These are phyloP conservation scores for Sebastes wilsoni DNA, from an alignment of 2,797 vertebrate genomes.

Conservation along the genomic window DNA sequence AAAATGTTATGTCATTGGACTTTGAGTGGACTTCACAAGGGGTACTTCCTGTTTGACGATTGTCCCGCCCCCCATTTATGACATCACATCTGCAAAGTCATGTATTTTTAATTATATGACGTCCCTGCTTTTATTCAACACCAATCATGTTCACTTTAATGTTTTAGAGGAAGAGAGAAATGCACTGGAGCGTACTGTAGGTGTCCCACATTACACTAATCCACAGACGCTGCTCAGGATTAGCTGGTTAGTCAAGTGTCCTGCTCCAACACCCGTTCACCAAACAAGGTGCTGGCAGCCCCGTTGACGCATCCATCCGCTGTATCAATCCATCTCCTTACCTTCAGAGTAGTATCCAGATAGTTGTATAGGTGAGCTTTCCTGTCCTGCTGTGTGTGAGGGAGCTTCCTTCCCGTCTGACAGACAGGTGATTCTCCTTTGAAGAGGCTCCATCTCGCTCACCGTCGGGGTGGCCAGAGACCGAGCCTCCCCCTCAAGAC, in stretches of 20 bases:
- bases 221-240: constrained; percentile 25
- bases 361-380: constrained; percentile 16
- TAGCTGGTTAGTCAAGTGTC: constrained; percentile 50
- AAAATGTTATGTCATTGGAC: no score
- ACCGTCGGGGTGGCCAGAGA: constrained; percentile 66
- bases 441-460: constrained; percentile 68
- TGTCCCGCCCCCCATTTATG: not conserved
- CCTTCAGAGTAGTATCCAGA: constrained; percentile 9
- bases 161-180: not conserved
- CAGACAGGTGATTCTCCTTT: constrained; percentile 66
- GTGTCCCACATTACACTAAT: not conserved
- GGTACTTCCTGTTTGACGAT: not conserved
- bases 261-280: constrained; percentile 22
- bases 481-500: constrained; percentile 72
- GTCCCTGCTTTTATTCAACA: not conserved
- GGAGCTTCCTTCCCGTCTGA: constrained; percentile 54
- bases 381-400: constrained; percentile 20
- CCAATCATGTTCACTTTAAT: not conserved
- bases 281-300: constrained; percentile 3
- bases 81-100: not conserved
- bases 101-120: not conserved
- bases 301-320: constrained; percentile 1
- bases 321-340: constrained; percentile 8
- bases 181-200: not conserved
- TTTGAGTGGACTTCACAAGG: not conserved